A percentile compares a stretch with the other conserved stretches of the same genome.
Conservation (phyloP, 1,140 invertebrate species). For the Penaeus japonicus region DNA sequence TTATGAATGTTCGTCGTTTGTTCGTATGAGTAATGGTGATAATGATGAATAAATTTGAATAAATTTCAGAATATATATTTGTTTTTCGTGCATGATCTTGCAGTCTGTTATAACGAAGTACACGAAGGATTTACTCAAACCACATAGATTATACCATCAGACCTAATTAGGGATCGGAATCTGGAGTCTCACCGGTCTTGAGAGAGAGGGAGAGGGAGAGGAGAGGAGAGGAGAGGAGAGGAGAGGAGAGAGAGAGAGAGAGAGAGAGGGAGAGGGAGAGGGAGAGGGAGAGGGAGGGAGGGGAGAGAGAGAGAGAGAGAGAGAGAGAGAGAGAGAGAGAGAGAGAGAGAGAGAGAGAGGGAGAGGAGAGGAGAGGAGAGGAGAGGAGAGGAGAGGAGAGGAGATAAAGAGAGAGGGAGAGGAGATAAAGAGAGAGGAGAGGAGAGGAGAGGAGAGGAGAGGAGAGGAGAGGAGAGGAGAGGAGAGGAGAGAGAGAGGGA, state of each 20-base stretch:
- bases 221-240: not conserved
- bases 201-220: not conserved
- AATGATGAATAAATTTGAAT: too few relatives aligned
- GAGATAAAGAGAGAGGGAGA: not conserved
- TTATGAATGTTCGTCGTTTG: too few relatives aligned
- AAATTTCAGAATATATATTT: too few relatives aligned
- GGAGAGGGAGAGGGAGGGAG: not conserved
- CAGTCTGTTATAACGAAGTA: too few relatives aligned
- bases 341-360: not conserved
- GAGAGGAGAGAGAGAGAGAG: not conserved
- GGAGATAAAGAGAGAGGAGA: too few relatives aligned
- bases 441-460: too few relatives aligned
- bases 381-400: not conserved
- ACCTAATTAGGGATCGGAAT: not conserved
- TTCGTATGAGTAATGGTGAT: too few relatives aligned
- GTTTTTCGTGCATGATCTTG: too few relatives aligned
- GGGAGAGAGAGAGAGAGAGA: not conserved
- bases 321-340: constrained; percentile 4
- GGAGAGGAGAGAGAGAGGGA: not conserved
- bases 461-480: not conserved
- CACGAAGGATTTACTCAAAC: too few relatives aligned
- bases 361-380: not conserved
- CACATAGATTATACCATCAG: not conserved
- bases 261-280: not conserved
- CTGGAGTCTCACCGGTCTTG: too few relatives aligned